Evolutionary conservation across 2,888 invertebrate species (phyloP), one percentile per base, ranked within the genome.

Genomic region (Pammene aurita): DNA sequence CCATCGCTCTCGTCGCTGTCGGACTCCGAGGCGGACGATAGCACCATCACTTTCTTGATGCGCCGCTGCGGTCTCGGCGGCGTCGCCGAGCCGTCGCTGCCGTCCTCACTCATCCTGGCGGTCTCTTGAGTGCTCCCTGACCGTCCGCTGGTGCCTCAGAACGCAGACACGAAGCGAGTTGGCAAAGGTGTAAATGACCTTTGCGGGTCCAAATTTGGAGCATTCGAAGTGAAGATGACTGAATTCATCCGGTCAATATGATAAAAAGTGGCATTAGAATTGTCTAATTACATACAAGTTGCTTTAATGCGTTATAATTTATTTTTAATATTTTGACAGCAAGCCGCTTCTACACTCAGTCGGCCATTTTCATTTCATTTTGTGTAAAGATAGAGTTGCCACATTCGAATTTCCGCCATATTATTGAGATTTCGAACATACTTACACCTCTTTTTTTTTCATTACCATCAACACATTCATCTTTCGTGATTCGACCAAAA

Each of bases 291-390:
- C 72, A 80, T 79, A 75, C 76, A 76, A 77, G 65, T 76, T 73
- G 67, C 70, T 79, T 80, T 81, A 85, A 83, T 79, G 84, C 84
- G 81, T 78, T 83, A 79, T 72, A 82, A 84, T 80, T 78, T 81
- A 80, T 84, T 82, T 84, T 81, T 80, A 81, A 76, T 90, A 91
- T 91, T 92, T 90, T 93, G 93, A 93, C 93, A 93, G 92, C 88
- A 92, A 92, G 90, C 92, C 89, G 92, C 90, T 90, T 88, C 84
- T 81, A 84, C 84, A 82, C 81, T 84, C 82, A 84, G 80, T 80
- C 92, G 79, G 92, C 93, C 93, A 93, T 93, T 90, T 92, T 92
- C 79, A 81, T 84, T 87, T 80, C 75, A 72, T 71, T 69, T 70
- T 66, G 50, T 64, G 66, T 42, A 35, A 44, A 13, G 48, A 14